phyloP scores from a whole-genome alignment of 2,113 vertebrate genomes.

The Oceanodroma tethys region DNA sequence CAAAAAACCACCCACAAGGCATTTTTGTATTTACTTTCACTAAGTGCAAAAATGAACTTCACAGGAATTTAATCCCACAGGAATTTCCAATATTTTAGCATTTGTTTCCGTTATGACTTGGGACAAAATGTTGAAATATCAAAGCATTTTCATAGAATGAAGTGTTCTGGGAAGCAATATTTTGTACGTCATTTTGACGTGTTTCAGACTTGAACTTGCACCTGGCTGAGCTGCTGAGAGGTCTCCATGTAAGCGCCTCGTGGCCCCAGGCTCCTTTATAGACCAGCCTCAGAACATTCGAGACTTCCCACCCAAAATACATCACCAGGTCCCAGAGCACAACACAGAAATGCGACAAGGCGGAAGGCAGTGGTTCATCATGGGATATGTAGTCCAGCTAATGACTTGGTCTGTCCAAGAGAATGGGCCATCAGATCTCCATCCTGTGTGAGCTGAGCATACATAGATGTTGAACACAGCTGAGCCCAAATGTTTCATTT shows the following conservation, averaged over 20 bases:
- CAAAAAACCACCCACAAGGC: conserved; percentile 24
- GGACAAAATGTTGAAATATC: conserved; percentile 37
- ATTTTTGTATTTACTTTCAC: conserved; percentile 50
- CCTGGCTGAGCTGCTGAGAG: neutral
- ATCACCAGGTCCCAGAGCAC: neutral
- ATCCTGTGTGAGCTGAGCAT: neutral
- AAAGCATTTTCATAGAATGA: conserved; percentile 15
- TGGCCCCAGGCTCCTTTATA: neutral
- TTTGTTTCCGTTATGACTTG: conserved; percentile 10
- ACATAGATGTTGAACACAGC: neutral
- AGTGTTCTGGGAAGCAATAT: conserved; percentile 7
- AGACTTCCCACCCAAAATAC: neutral
- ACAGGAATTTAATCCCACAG: conserved; percentile 26
- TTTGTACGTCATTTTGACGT: neutral
- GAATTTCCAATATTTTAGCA: conserved; percentile 36
- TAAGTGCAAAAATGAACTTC: conserved; percentile 7
- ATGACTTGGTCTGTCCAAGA: neutral
- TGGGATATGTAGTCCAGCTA: neutral
- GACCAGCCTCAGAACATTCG: neutral
- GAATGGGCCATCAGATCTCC: neutral
- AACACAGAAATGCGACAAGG: neutral
- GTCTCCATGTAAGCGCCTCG: neutral
- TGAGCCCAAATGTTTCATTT: neutral
- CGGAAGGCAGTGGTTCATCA: neutral
- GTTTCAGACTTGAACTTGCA: neutral